These are phyloP conservation scores for Jaculus jaculus DNA, from an alignment of 2,113 vertebrate genomes.

Conservation along the genomic window DNA sequence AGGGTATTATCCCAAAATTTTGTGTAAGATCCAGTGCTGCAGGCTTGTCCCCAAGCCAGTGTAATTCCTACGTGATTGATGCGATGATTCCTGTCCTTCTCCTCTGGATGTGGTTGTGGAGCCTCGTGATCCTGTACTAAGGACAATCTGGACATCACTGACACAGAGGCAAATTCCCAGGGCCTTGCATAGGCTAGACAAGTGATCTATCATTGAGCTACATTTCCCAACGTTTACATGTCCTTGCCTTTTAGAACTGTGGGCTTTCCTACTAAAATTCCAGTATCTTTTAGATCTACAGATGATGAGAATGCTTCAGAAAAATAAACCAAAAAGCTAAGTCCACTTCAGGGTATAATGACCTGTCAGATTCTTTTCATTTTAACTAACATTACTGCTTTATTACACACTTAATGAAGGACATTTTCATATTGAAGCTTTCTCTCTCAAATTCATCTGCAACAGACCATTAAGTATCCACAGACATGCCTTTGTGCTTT, in stretches of 20 bases:
- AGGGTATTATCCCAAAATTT: neutral
- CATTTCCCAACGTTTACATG: neutral
- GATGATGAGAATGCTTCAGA: neutral
- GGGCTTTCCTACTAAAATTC: neutral
- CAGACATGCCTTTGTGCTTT: slow-evolving; percentile 29
- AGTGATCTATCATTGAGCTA: neutral
- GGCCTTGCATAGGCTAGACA: neutral
- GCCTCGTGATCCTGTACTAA: neutral
- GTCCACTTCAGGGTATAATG: neutral
- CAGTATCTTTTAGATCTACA: neutral
- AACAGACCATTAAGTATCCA: slow-evolving; percentile 22
- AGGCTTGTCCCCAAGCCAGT: neutral
- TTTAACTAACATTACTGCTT: neutral
- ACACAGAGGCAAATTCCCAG: too few species aligned
- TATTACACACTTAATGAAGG: neutral
- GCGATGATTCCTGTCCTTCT: too few species aligned
- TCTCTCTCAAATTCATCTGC: slow-evolving; percentile 48
- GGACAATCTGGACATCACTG: neutral
- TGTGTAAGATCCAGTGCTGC: neutral
- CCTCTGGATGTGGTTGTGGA: neutral
- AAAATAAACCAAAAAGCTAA: neutral
- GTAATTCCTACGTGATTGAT: neutral
- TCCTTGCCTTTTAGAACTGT: neutral
- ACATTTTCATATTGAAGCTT: neutral
- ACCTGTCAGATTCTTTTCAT: neutral